These are phyloP conservation scores for human (Homo sapiens) DNA, from an alignment of 2,113 vertebrate species.

Conservation along the genomic window DNA sequence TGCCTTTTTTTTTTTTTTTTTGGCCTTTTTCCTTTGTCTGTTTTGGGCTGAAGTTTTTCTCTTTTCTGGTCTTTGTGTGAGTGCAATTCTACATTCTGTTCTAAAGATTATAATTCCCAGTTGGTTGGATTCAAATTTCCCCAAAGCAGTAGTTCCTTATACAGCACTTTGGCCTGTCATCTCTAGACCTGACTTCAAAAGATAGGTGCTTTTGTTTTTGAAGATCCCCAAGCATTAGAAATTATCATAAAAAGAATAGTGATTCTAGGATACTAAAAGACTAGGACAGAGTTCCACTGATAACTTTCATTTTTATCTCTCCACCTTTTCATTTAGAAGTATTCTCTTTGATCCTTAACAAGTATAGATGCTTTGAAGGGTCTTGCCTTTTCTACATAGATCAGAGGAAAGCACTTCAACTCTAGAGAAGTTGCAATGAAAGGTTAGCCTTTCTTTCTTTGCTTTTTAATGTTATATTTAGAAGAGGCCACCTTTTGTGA, in stretches of 20 bases:
- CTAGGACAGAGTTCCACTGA: not conserved
- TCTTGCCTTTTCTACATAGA: constrained; percentile 57
- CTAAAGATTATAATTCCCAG: not conserved
- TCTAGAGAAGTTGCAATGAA: not conserved
- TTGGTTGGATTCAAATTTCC: not conserved
- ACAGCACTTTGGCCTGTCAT: not conserved
- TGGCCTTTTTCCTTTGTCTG: not conserved
- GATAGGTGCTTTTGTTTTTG: not conserved
- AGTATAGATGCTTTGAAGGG: constrained; percentile 24
- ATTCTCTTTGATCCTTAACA: constrained; percentile 60
- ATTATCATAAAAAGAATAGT: not conserved
- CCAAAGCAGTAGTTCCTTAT: not conserved
- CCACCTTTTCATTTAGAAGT: not conserved
- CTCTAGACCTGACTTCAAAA: not conserved
- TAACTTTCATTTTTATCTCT: constrained; percentile 20
- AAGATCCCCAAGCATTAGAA: not conserved
- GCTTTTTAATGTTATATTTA: constrained; percentile 60
- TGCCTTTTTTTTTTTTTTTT: not conserved
- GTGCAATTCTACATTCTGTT: not conserved
- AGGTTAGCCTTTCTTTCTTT: constrained; percentile 18
- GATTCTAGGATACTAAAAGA: not conserved
- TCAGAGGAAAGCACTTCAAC: constrained; percentile 50
- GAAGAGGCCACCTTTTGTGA: not conserved
- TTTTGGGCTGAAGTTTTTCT: not conserved
- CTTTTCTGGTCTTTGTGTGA: not conserved